Base-by-base conservation (phyloP, 2,888 invertebrate genomes). In the Agrilus mali region DNA sequence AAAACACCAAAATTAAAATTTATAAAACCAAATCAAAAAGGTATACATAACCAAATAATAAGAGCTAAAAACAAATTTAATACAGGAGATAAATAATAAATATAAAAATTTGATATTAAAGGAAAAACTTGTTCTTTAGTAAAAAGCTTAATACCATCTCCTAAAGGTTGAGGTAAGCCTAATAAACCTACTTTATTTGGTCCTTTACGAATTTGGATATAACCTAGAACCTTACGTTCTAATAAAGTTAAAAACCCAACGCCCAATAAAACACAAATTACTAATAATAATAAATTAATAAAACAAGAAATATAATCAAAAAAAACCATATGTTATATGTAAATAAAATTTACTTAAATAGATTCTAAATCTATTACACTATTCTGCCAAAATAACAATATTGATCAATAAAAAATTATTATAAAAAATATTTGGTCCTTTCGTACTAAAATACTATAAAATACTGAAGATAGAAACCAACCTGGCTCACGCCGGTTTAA, bases 401-500 rank as follows among this genome's bases (percentile, higher is more conserved):
- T 58, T 61, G 60, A 52, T 60, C 55, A 51, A 53, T 61, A 64
- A 68, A 57, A 67, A 59, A 66, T 68, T 68, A 71, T 61, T 71
- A 68, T 74, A 73, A 70, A 60, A 59, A 67, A 73, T 73, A 73
- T 67, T 68, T 68, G 68, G 73, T 83, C 81, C 82, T 84, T 82
- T 83, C 82, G 82, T 84, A 84, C 82, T 81, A 80, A 76, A 74
- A 74, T 71, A 73, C 72, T 63, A 59, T 55, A 59, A 48, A 53
- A 62, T 50, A 64, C 66, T 74, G 75, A 77, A 80, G 80, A 84
- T 83, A 84, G 78, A 84, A 84, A 79, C 82, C 80, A 77, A 84
- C 81, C 82, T 83, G 82, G 81, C 78, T 85, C 59, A 80, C 79
- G 70, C 80, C 83, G 82, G 80, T 83, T 74, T 85, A 78, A 85